Conservation (phyloP, 2,797 vertebrate genomes). For the Pristis pectinata region DNA sequence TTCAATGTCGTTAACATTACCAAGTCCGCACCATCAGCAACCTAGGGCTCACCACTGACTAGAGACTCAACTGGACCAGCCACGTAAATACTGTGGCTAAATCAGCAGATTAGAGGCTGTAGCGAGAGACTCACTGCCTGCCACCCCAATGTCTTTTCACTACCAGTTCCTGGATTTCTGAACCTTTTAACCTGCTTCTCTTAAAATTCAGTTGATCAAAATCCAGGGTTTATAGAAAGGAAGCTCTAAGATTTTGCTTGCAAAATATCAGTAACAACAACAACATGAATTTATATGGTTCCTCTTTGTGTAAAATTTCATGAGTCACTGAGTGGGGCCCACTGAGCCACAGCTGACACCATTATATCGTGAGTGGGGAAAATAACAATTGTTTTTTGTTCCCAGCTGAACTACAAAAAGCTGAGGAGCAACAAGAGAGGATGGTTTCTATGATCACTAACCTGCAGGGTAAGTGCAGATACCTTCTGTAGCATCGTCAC, state of each 20-base stretch:
- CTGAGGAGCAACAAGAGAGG: conserved; percentile 50
- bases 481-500: too few species aligned
- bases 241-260: neutral
- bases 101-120: too few species aligned
- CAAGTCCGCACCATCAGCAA: too few species aligned
- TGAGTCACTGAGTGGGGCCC: too few species aligned
- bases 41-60: too few species aligned
- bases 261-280: neutral
- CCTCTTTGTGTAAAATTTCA: too few species aligned
- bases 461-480: conserved; percentile 54
- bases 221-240: neutral
- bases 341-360: neutral
- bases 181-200: neutral
- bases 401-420: conserved; percentile 53
- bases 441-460: conserved; percentile 49
- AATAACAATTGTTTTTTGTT: neutral
- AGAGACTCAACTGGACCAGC: too few species aligned
- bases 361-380: neutral
- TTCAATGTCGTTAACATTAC: too few species aligned
- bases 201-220: neutral
- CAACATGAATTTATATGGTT: too few species aligned
- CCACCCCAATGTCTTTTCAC: too few species aligned
- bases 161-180: neutral
- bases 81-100: too few species aligned
- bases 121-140: too few species aligned